phyloP scores from a whole-genome alignment of 2,113 vertebrate species.

The Antigone vipio region DNA sequence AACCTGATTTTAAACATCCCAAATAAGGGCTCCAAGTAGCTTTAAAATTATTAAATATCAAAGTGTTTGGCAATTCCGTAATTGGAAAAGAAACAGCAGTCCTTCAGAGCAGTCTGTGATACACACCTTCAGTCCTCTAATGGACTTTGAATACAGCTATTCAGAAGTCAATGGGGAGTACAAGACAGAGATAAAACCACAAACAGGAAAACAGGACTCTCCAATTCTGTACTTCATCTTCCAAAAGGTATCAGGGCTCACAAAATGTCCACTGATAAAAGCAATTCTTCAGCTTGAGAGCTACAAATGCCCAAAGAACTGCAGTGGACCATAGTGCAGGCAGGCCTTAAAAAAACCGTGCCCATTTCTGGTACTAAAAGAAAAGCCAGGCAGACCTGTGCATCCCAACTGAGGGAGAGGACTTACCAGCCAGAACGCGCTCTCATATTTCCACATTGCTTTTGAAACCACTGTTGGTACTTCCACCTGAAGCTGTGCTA shows the following conservation, averaged over 20 bases:
- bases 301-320: neutral
- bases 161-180: neutral
- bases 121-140: neutral
- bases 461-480: neutral
- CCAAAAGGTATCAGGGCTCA: neutral
- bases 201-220: neutral
- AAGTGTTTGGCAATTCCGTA: neutral
- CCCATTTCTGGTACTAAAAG: too few relatives aligned
- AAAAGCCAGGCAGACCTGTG: neutral
- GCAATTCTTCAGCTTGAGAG: neutral
- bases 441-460: accelerated
- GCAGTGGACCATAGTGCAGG: neutral
- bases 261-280: neutral
- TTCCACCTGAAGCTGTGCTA: neutral
- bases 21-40: neutral
- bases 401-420: too few relatives aligned
- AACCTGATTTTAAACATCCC: neutral
- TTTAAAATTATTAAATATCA: neutral
- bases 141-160: neutral
- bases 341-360: neutral
- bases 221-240: neutral
- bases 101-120: neutral
- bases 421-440: neutral
- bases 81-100: neutral
- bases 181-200: neutral